These are phyloP conservation scores for Dinoponera quadriceps DNA, from an alignment of 1,140 invertebrate genomes.

Conservation along the genomic window DNA sequence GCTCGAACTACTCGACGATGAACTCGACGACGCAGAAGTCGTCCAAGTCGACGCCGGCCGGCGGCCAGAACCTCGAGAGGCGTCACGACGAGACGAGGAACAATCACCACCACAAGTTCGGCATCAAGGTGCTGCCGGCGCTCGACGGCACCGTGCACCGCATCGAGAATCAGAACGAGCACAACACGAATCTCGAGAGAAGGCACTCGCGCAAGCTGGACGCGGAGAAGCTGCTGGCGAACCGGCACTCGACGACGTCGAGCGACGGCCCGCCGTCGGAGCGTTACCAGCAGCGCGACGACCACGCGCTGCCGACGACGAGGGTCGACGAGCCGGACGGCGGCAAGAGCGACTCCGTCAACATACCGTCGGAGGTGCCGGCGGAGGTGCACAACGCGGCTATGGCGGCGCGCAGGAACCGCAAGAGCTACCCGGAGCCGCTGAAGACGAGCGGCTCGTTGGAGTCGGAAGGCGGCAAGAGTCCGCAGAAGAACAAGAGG, in stretches of 20 bases:
- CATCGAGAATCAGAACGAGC: constrained; percentile 84
- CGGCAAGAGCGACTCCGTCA: constrained; percentile 55
- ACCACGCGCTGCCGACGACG: constrained; percentile 44
- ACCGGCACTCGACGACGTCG: background rate
- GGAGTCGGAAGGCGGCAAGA: constrained; percentile 73
- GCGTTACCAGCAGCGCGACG: constrained; percentile 41
- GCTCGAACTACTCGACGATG: constrained; percentile 83
- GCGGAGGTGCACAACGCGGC: constrained; percentile 90
- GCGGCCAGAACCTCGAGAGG: constrained; percentile 75
- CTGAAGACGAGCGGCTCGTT: constrained; percentile 45
- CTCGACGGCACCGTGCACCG: constrained; percentile 82
- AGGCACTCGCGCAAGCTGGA: constrained; percentile 81
- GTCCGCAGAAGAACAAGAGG: constrained; percentile 89
- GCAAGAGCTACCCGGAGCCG: constrained; percentile 85
- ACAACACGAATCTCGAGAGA: constrained; percentile 84
- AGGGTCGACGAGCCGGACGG: constrained; percentile 67
- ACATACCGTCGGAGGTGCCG: constrained; percentile 85
- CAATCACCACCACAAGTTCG: constrained; percentile 88
- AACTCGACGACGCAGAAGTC: constrained; percentile 83
- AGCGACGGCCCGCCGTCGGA: constrained; percentile 24
- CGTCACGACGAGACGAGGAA: constrained; percentile 76
- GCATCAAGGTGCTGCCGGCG: constrained; percentile 88
- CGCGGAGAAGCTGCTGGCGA: constrained; percentile 65
- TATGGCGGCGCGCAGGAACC: constrained; percentile 88
- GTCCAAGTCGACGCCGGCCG: constrained; percentile 76